These are phyloP conservation scores for Tragelaphus buxtoni DNA, from an alignment of 2,113 vertebrate species.

Conservation along the genomic window DNA sequence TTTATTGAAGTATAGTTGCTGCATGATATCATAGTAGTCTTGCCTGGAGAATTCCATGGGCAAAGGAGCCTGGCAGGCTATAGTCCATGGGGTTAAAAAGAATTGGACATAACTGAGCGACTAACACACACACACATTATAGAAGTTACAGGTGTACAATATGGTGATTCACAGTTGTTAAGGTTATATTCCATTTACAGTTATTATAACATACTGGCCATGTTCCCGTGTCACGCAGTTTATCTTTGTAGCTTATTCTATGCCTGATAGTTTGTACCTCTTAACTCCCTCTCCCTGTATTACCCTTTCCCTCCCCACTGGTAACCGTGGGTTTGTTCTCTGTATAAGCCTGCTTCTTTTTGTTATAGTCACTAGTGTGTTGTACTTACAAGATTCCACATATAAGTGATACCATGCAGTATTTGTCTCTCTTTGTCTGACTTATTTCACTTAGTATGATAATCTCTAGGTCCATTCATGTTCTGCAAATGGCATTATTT, in stretches of 20 bases:
- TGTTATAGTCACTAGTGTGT: background rate
- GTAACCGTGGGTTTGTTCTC: background rate
- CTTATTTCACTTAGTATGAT: background rate
- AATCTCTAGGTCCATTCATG: background rate
- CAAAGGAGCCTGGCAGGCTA: no score
- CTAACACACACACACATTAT: background rate
- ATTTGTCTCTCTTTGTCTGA: background rate
- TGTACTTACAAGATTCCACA: background rate
- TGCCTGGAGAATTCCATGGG: no score
- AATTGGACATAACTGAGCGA: no score
- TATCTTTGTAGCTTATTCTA: background rate
- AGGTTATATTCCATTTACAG: background rate
- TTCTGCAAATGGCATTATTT: background rate
- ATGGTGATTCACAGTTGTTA: background rate
- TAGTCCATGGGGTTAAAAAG: no score
- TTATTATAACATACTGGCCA: background rate
- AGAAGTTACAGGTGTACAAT: background rate
- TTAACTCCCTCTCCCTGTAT: background rate
- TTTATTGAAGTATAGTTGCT: background rate
- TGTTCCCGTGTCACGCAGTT: background rate
- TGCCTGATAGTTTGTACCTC: background rate
- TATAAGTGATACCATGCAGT: background rate
- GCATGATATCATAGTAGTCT: background rate
- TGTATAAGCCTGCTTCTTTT: background rate
- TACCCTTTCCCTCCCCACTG: background rate